Base-by-base conservation (phyloP, 2,888 invertebrate genomes). In the Campopleginae sp. region DNA sequence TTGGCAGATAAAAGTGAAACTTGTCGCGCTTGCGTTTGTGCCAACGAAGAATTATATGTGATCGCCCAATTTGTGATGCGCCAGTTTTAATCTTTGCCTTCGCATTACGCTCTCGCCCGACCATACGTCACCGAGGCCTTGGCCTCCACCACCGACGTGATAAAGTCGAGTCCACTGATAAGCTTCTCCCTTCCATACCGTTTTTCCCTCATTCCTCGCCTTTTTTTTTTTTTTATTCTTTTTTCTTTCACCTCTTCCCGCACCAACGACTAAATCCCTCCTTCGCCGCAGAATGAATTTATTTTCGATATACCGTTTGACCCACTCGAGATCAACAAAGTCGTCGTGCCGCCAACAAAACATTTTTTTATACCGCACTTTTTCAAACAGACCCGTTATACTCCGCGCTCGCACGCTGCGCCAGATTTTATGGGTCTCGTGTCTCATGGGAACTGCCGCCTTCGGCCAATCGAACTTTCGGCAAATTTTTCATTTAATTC, bases 61-160 rank as follows among this genome's bases (percentile, higher is more conserved):
- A 74, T 70, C 61, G 79, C 68, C 79, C 27, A 74, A 71, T 58
- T 44, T 23, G 46, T 54, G 72, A 10, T 63, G 51, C 38, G 70
- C n/a, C n/a, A 14, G 38, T 71, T 79, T 72, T 85, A 77, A 83
- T 80, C 80, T 83, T 38, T 71, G 84, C 75, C 63, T 44, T 44
- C 77, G 86, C 78, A 72, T 46, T 27, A 58, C 76, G 87, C 84
- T 82, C 66, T 72, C 71, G 80, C 84, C 78, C 83, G 44, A 6
- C 51, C 46, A 70, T 77, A 83, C 85, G 88, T 88, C 88, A 90
- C 66, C 88, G 87, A 76, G 66, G 84, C 90, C 89, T 90, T 90
- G 90, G 89, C 90, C 89, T 90, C 89, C 88, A 88, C 89, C 88
- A 88, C 84, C 80, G 84, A 85, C 74, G 77, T 88, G 90, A 90